A percentile compares a stretch with the other conserved stretches of the same genome.
These are phyloP conservation scores for Pterophyllum scalare DNA, from an alignment of 2,113 vertebrate genomes.

Conservation along the genomic window DNA sequence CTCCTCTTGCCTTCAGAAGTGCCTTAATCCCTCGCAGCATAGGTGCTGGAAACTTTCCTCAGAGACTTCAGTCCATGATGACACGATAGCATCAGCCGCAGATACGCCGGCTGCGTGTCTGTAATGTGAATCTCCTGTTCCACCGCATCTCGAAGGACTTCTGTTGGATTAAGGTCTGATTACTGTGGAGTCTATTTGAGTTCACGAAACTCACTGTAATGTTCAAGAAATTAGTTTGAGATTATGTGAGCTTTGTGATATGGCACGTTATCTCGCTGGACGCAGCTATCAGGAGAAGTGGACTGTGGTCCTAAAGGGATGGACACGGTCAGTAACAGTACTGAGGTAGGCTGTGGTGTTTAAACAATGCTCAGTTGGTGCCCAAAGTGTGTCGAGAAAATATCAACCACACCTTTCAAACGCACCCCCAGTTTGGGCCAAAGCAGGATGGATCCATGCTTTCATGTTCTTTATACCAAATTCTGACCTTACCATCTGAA, in stretches of 20 bases:
- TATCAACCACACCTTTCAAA: no score
- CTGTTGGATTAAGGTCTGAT: neutral
- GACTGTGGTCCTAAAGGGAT: no score
- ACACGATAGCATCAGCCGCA: neutral
- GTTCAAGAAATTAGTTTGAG: neutral
- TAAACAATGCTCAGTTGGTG: no score
- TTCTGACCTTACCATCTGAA: no score
- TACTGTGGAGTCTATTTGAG: no score
- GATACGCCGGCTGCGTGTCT: neutral
- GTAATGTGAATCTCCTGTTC: neutral
- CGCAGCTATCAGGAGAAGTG: no score
- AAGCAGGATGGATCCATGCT: no score
- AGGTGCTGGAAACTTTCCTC: neutral
- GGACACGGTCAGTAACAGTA: no score
- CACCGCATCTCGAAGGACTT: rapidly evolving
- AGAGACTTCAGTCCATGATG: rapidly evolving
- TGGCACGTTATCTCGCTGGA: rapidly evolving
- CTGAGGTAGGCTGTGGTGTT: no score
- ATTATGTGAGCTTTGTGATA: neutral
- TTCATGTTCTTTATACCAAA: no score
- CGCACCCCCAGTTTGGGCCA: no score
- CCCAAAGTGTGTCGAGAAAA: no score
- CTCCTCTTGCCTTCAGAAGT: neutral
- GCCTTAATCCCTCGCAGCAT: rapidly evolving
- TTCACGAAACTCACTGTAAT: rapidly evolving